These are phyloP conservation scores for Orientallactaga bullata DNA, from an alignment of 2,113 vertebrate genomes.

Conservation along the genomic window DNA sequence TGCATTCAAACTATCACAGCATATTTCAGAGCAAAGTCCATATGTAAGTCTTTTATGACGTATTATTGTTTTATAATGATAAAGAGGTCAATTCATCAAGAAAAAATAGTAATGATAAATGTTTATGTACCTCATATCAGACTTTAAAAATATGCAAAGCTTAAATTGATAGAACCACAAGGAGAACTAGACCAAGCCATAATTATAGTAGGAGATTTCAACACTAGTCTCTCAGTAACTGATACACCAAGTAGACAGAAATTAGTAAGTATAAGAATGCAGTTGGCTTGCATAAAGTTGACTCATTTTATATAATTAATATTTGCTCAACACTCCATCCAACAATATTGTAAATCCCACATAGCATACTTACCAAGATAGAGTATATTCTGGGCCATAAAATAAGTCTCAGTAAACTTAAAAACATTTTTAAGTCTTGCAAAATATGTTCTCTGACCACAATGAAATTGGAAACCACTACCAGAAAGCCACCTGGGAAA, in stretches of 20 bases:
- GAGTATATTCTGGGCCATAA: background rate
- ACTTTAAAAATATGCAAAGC: background rate
- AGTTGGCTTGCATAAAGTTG: background rate
- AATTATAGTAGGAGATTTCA: background rate
- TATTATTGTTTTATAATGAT: background rate
- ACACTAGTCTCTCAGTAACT: background rate
- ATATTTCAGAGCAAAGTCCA: background rate
- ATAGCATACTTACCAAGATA: background rate
- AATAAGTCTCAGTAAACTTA: background rate
- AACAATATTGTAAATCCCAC: background rate
- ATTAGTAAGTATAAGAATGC: background rate
- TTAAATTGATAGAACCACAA: background rate
- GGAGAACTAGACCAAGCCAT: background rate
- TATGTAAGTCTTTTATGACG: background rate
- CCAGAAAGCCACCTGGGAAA: background rate
- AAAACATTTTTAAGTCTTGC: background rate
- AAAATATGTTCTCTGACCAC: background rate
- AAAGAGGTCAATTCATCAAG: background rate
- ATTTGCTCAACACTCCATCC: background rate
- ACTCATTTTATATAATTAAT: background rate
- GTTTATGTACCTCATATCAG: background rate
- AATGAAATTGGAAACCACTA: background rate
- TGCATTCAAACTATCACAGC: no score
- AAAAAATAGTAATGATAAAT: background rate
- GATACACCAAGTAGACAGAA: background rate